Conservation (phyloP, 2,113 vertebrate genomes). For the Megatriorchis doriae region DNA sequence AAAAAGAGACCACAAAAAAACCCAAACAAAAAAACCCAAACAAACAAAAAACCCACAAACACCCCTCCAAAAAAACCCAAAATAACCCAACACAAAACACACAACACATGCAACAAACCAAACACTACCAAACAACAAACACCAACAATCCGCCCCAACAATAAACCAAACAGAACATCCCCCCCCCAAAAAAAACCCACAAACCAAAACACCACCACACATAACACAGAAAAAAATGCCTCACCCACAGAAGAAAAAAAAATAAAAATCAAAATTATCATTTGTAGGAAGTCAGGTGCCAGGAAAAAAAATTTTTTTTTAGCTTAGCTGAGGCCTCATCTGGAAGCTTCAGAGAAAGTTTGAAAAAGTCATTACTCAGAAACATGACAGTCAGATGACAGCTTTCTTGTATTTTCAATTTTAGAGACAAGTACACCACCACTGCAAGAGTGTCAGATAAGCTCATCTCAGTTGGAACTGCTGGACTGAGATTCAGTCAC, state of each 20-base stretch:
- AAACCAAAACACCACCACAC: background rate
- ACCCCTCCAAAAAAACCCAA: background rate
- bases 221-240: background rate
- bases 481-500: background rate
- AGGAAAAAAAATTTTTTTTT: background rate
- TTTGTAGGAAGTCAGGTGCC: background rate
- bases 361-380: background rate
- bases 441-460: background rate
- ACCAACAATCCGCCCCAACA: too few relatives aligned
- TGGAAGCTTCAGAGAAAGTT: background rate
- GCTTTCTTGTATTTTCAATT: background rate
- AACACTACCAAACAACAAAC: too few relatives aligned
- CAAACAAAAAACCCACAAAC: too few relatives aligned
- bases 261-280: background rate
- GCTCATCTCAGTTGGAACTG: background rate
- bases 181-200: accelerated
- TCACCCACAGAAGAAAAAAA: background rate
- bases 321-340: background rate
- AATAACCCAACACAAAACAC: too few relatives aligned
- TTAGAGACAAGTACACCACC: background rate
- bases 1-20: background rate
- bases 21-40: too few relatives aligned
- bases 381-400: background rate
- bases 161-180: background rate
- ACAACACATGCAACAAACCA: too few relatives aligned